Percentiles rank a stretch among this genome's conserved stretches.
Evolutionary conservation across 1,140 invertebrate species (phyloP).

Genomic region (Dysdera silvatica): DNA sequence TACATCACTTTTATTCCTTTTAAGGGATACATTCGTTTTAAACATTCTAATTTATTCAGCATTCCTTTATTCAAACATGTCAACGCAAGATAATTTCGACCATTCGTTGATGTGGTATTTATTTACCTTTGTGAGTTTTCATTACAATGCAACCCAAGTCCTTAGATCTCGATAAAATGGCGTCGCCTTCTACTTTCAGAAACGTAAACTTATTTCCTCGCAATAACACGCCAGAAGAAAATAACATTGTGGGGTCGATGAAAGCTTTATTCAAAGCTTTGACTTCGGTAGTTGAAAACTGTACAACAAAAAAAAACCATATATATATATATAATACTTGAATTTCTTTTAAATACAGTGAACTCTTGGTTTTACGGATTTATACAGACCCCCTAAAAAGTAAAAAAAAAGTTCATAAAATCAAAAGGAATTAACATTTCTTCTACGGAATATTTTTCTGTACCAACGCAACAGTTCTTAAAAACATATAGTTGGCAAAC

Average conservation of each 20-base stretch:
- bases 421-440: neutral
- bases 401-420: neutral
- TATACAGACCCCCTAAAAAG: neutral
- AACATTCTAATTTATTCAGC: too few relatives aligned
- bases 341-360: neutral
- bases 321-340: neutral
- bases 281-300: slow-evolving; percentile 10
- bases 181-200: slow-evolving; percentile 14
- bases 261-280: slow-evolving; percentile 3
- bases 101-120: too few relatives aligned
- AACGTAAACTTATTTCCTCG: slow-evolving; percentile 15
- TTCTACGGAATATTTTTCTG: neutral
- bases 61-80: too few relatives aligned
- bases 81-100: too few relatives aligned
- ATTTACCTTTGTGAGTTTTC: slow-evolving; percentile 9
- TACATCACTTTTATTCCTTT: too few relatives aligned
- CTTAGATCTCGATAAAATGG: neutral
- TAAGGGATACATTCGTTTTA: too few relatives aligned
- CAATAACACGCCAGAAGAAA: slow-evolving; percentile 10
- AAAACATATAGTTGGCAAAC: too few relatives aligned
- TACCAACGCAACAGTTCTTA: neutral
- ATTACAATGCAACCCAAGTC: slow-evolving; percentile 2
- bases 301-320: neutral
- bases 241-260: slow-evolving; percentile 17
- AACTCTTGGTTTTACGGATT: neutral